Conservation (phyloP, 2,797 vertebrate genomes). For the Premnoplex brunnescens region DNA sequence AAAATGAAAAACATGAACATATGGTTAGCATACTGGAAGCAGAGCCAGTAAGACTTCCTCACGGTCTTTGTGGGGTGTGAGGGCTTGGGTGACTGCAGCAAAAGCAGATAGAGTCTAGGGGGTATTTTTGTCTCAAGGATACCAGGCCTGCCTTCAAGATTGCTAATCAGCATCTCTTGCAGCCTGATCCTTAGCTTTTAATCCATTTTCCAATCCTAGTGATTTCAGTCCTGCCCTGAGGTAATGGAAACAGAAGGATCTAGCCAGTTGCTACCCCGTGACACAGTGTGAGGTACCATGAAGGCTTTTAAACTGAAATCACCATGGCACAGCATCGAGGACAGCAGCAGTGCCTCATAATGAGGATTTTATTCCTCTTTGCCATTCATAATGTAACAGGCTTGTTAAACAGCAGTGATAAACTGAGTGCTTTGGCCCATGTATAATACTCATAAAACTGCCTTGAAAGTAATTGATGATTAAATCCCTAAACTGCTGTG, state of each 20-base stretch:
- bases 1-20: not conserved
- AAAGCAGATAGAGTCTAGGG: not conserved
- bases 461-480: slow-evolving; percentile 37
- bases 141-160: not conserved
- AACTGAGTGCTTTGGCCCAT: not conserved
- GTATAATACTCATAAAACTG: not conserved
- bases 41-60: not conserved
- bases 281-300: not conserved
- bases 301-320: not conserved
- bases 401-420: slow-evolving; percentile 31
- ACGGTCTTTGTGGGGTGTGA: accelerated
- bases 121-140: not conserved
- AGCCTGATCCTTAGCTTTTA: slow-evolving; percentile 49
- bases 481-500: slow-evolving; percentile 1
- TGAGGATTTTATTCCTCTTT: slow-evolving; percentile 46
- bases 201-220: slow-evolving; percentile 20
- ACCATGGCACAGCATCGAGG: accelerated
- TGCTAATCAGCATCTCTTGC: slow-evolving; percentile 3
- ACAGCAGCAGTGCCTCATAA: not conserved
- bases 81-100: not conserved
- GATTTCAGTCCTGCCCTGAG: slow-evolving; percentile 7
- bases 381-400: not conserved
- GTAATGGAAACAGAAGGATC: not conserved
- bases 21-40: not conserved
- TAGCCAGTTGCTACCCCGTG: not conserved